phyloP scores from a whole-genome alignment of 2,113 vertebrate species.

The Porphyrio hochstetteri region DNA sequence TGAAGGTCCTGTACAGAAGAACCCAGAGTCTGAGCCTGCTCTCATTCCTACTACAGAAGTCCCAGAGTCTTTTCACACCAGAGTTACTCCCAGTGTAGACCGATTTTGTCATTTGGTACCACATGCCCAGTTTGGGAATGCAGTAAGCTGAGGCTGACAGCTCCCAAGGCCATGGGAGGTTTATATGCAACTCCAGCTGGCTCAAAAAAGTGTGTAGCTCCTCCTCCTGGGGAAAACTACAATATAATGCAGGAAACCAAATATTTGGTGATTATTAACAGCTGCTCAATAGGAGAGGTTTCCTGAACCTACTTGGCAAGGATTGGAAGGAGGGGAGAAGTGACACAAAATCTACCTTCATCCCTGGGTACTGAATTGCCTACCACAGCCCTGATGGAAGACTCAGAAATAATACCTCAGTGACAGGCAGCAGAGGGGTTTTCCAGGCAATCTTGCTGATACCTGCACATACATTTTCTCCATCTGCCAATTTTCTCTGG shows the following conservation, averaged over 20 bases:
- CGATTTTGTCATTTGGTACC: background rate
- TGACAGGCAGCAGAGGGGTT: background rate
- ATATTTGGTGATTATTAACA: background rate
- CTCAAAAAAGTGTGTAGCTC: background rate
- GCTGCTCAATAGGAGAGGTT: background rate
- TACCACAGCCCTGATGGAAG: background rate
- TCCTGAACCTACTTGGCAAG: background rate
- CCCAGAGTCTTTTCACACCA: background rate
- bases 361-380: background rate
- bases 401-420: background rate
- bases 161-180: background rate
- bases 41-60: background rate
- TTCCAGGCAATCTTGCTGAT: conserved; percentile 37
- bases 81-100: background rate
- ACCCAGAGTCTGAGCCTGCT: background rate
- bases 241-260: background rate
- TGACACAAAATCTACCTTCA: background rate
- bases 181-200: background rate
- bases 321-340: background rate
- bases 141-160: background rate
- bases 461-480: conserved; percentile 16
- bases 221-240: background rate
- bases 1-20: background rate
- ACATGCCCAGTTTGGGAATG: background rate
- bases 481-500: conserved; percentile 28